Percentiles rank a stretch among this genome's conserved stretches.
Evolutionary conservation across 2,888 invertebrate species (phyloP).

Genomic region (Andrena trimmerana): DNA sequence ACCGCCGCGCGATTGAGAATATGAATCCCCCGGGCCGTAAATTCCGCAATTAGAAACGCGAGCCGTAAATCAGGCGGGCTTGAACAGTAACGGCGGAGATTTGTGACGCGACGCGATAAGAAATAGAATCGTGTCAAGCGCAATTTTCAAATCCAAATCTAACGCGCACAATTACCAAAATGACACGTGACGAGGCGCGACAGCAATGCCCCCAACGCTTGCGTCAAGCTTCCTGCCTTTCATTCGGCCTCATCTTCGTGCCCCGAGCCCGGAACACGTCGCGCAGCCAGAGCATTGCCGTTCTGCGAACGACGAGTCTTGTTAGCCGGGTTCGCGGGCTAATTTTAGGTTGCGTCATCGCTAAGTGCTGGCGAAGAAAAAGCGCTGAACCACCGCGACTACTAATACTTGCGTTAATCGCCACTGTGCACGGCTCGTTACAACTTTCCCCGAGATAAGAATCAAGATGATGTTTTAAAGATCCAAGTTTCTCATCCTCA

Average conservation of each 20-base stretch:
- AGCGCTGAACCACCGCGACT: neutral
- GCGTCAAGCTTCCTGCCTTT: neutral
- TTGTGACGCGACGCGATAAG: neutral
- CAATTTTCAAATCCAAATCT: neutral
- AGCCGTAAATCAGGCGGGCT: neutral
- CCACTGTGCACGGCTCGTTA: neutral
- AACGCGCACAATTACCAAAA: constrained; percentile 1
- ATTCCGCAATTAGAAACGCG: constrained; percentile 15
- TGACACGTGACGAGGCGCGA: neutral
- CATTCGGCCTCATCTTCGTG: neutral
- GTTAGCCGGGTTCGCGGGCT: constrained; percentile 14
- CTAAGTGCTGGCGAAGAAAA: constrained; percentile 1
- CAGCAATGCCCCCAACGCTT: neutral
- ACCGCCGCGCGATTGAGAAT: neutral
- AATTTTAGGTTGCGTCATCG: constrained; percentile 24
- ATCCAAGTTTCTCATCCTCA: too few species aligned
- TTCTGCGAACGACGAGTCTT: constrained; percentile 4
- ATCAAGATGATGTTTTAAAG: too few species aligned
- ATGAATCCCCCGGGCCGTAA: neutral
- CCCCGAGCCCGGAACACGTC: too few species aligned
- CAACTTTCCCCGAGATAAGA: too few species aligned
- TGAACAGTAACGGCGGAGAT: neutral
- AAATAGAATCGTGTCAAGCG: neutral
- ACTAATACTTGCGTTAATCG: neutral
- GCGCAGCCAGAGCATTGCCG: too few species aligned